Conservation (phyloP, 2,797 vertebrate species). For the Gila robusta region DNA sequence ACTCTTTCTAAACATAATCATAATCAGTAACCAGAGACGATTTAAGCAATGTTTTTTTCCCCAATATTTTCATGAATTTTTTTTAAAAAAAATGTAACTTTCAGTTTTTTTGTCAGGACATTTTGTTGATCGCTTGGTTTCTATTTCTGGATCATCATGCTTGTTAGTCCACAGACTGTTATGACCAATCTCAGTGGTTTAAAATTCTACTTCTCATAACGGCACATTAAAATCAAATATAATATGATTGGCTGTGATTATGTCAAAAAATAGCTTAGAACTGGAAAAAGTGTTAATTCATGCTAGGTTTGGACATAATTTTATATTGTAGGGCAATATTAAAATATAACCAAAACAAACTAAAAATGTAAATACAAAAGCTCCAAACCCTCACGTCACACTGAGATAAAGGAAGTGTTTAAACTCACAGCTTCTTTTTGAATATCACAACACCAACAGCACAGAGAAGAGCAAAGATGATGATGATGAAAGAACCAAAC, state of each 20-base stretch:
- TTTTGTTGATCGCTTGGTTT: not conserved
- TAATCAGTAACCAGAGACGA: too few species aligned
- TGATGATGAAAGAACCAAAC: not conserved
- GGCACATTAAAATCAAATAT: not conserved
- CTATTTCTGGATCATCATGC: not conserved
- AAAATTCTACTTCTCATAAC: not conserved
- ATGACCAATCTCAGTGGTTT: not conserved
- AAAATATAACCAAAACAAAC: not conserved
- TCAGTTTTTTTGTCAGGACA: too few species aligned
- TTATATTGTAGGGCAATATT: not conserved
- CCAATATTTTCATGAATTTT: too few species aligned
- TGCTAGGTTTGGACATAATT: not conserved
- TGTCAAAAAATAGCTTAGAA: not conserved
- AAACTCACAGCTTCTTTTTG: slow-evolving; percentile 6
- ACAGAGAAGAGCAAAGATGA: not conserved
- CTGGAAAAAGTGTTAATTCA: not conserved
- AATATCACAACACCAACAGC: not conserved
- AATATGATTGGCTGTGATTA: not conserved
- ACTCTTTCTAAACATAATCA: too few species aligned
- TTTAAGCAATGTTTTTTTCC: too few species aligned
- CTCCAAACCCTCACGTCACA: not conserved
- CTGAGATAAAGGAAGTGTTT: not conserved
- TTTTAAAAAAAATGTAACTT: too few species aligned
- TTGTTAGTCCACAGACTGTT: not conserved
- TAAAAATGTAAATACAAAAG: not conserved